Conservation (phyloP, 1,140 invertebrate species). For the Cydia pomonella region DNA sequence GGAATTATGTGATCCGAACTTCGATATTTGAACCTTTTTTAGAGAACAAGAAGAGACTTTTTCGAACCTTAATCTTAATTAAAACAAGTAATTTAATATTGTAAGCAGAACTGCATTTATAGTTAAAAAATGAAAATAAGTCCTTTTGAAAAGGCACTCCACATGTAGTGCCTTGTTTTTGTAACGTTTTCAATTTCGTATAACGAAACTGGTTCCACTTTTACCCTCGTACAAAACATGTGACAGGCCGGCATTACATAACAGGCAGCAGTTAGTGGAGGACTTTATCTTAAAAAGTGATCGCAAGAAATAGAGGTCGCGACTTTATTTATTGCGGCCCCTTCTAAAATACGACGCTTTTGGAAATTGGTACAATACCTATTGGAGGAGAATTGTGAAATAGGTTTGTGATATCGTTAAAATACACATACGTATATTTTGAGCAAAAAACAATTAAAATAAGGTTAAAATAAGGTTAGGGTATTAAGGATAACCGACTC, state of each 20-base stretch:
- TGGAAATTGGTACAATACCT: not conserved
- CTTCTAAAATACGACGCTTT: slow-evolving; percentile 16
- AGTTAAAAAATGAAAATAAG: no score
- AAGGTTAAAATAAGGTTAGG: no score
- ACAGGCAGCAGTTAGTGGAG: slow-evolving; percentile 25
- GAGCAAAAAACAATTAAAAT: no score
- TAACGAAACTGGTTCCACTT: not conserved
- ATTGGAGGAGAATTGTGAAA: not conserved
- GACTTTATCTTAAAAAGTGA: slow-evolving; percentile 30
- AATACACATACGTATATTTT: not conserved
- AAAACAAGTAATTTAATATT: no score
- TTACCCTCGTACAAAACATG: slow-evolving; percentile 23
- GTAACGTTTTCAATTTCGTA: slow-evolving; percentile 15
- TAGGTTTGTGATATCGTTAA: not conserved
- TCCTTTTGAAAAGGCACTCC: no score
- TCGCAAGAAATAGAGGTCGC: slow-evolving; percentile 28
- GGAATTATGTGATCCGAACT: no score
- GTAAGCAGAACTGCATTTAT: no score
- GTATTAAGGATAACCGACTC: no score
- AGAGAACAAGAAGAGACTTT: no score
- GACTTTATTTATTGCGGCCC: slow-evolving; percentile 27
- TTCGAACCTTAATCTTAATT: no score
- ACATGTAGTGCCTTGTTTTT: no score
- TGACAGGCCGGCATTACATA: slow-evolving; percentile 23
- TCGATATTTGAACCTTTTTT: no score